Base-by-base conservation (phyloP, 2,113 vertebrate genomes). In the Meles meles region DNA sequence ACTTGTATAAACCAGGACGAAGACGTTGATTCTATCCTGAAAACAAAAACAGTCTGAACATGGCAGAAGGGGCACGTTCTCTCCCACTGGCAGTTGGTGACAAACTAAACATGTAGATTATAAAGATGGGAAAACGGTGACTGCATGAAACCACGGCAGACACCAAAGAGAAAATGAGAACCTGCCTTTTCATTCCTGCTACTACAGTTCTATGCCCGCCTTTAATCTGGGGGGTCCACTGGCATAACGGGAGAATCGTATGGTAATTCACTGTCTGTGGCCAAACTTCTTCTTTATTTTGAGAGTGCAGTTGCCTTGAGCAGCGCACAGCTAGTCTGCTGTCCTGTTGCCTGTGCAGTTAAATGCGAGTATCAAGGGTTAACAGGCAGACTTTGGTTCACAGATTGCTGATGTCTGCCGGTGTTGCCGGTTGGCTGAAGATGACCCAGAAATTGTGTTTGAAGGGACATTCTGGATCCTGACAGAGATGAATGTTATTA, bases 51-150 rank as follows among this genome's bases (percentile, higher is more conserved):
- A 23, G 55, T 37, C 7, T 34, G 29, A 29, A 31, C 27, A 37
- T 23, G 31, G 6, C 21, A n/a, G 23, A 79, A 63, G 2, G 5
- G 1, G 2, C 31, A 0, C 2, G 3, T 29, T 57, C 55, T 83
- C 52, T 85, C 27, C 5, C 18, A 12, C 1, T 81, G 42, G 29
- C 0, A 17, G 21, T 27, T 69, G 21, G n/a, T n/a, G 34, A 39
- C 15, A 71, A 77, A 90, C 6, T 61, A 23, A 87, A 90, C 83
- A 34, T 47, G 34, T 5, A 29, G 18, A 23, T 81, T 23, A 76
- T n/a, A 1, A 47, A 55, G 44, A 59, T 21, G 2, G 52, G 67
- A n/a, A 80, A 88, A 65, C 6, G 7, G 4, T 44, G 65, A 67
- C 1, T 82, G 74, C 10, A 9, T 71, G 17, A 65, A 90, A 47